phyloP scores from a whole-genome alignment of 2,797 vertebrate genomes.

The Masticophis lateralis region DNA sequence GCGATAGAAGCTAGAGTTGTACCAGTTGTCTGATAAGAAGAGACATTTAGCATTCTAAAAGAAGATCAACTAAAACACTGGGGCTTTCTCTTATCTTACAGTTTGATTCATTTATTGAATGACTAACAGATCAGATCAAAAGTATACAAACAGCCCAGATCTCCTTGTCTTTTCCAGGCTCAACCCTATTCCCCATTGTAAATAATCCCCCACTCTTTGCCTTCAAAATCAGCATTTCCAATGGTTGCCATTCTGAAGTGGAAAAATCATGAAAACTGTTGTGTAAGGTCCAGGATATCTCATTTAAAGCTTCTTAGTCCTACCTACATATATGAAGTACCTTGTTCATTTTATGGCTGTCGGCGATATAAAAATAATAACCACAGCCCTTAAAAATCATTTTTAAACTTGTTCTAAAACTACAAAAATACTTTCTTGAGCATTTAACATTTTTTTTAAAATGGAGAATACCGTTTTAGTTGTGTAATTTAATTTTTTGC shows the following conservation, averaged over 20 bases:
- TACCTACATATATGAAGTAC: neutral
- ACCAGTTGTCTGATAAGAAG: neutral
- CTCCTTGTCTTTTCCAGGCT: neutral
- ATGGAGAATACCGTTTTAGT: neutral
- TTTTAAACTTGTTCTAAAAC: neutral
- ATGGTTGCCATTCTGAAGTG: neutral
- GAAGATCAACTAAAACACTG: neutral
- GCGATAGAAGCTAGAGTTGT: neutral
- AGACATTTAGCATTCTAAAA: neutral
- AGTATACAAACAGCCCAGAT: neutral
- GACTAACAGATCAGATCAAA: neutral
- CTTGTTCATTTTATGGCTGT: neutral
- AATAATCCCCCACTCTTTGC: neutral
- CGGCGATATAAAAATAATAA: neutral
- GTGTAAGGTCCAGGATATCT: neutral
- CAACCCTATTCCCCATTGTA: neutral
- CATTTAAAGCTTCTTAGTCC: neutral
- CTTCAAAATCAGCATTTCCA: neutral
- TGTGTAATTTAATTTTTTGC: neutral
- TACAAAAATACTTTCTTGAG: neutral
- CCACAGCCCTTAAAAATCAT: neutral
- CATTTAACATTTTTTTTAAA: neutral
- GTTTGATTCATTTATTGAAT: neutral
- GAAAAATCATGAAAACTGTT: neutral
- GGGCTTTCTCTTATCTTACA: neutral